phyloP scores from a whole-genome alignment of 1,140 invertebrate genomes.

The Gryon sp. region DNA sequence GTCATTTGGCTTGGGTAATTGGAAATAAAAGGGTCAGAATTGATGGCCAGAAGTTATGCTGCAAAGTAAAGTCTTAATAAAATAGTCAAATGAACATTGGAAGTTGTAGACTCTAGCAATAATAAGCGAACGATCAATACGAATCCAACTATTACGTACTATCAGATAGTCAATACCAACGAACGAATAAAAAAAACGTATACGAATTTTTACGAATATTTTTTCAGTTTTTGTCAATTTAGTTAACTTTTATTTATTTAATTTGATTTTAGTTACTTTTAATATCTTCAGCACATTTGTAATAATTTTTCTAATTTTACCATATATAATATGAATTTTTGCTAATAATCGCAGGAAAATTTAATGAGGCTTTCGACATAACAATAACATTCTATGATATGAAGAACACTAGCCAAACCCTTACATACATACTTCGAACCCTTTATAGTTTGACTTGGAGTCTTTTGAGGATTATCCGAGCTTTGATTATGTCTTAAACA shows the following conservation, averaged over 20 bases:
- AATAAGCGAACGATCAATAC: conserved; percentile 59
- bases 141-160: conserved; percentile 57
- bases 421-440: no score
- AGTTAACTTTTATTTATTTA: no score
- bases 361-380: conserved; percentile 66
- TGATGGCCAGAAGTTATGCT: conserved; percentile 38
- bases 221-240: no score
- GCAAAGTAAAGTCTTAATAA: conserved; percentile 52
- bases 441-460: conserved; percentile 50
- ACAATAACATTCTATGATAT: conserved; percentile 73
- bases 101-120: conserved; percentile 53
- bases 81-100: conserved; percentile 53
- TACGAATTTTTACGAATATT: no score
- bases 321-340: no score
- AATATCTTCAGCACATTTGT: no score
- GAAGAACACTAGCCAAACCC: conserved; percentile 74
- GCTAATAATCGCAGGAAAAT: no score
- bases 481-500: conserved; percentile 42
- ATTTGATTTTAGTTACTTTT: no score
- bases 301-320: no score
- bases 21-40: conserved; percentile 39
- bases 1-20: background rate
- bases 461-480: conserved; percentile 57
- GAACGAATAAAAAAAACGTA: conserved; percentile 1
- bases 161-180: conserved; percentile 39